A percentile compares a stretch with the other conserved stretches of the same genome.
Evolutionary conservation across 2,113 vertebrate species (phyloP).

Genomic region (Thalassarche chlororhynchos): DNA sequence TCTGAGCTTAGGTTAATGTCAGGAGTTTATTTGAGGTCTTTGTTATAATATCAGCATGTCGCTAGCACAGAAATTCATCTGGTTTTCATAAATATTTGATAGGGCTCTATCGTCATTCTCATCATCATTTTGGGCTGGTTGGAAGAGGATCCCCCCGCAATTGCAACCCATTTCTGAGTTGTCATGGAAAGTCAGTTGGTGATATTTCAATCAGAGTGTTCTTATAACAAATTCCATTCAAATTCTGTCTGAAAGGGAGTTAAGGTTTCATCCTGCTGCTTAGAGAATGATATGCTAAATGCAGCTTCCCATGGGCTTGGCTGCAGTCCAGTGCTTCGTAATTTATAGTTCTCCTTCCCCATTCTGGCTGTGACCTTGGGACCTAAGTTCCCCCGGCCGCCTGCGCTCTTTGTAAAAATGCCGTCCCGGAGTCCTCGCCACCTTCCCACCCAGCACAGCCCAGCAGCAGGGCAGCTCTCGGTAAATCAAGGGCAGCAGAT

Average conservation of each 20-base stretch:
- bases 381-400: not conserved
- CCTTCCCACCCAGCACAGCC: not conserved
- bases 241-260: slow-evolving; percentile 62
- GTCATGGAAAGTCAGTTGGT: slow-evolving; percentile 58
- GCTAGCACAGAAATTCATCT: slow-evolving; percentile 43
- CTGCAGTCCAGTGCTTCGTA: slow-evolving; percentile 72
- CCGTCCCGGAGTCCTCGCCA: fast-evolving
- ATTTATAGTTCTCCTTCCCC: slow-evolving; percentile 66
- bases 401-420: fast-evolving
- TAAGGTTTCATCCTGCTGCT: slow-evolving; percentile 66
- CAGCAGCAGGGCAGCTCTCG: not conserved
- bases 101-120: slow-evolving; percentile 1
- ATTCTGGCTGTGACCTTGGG: slow-evolving; percentile 70
- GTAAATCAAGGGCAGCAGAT: not conserved
- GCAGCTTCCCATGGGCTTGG: slow-evolving; percentile 73
- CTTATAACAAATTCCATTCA: slow-evolving; percentile 69
- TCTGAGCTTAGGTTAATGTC: slow-evolving; percentile 55
- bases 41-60: slow-evolving; percentile 46
- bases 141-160: not conserved
- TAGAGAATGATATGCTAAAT: slow-evolving; percentile 71
- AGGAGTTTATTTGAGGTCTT: slow-evolving; percentile 67
- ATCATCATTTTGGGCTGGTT: not conserved
- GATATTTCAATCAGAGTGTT: slow-evolving; percentile 72
- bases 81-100: slow-evolving; percentile 73
- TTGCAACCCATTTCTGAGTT: slow-evolving; percentile 36